These are phyloP conservation scores for Chloroceryle aenea DNA, from an alignment of 2,113 vertebrate species.

Conservation along the genomic window DNA sequence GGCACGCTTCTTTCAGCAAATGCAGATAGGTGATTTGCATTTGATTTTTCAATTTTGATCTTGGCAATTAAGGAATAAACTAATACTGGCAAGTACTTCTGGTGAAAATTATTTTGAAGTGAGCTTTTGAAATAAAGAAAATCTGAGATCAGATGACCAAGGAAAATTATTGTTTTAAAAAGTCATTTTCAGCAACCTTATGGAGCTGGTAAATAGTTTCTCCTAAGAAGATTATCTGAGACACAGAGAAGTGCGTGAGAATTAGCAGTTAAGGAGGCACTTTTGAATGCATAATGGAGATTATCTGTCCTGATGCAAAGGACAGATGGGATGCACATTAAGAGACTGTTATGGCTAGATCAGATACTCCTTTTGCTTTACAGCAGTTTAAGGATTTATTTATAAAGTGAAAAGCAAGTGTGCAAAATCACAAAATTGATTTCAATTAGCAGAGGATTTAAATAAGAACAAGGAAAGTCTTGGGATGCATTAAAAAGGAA, in stretches of 20 bases:
- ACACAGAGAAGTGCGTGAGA: neutral
- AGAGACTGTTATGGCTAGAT: neutral
- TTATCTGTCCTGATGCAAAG: slow-evolving; percentile 3
- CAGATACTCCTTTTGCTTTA: slow-evolving; percentile 4
- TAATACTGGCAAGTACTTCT: neutral
- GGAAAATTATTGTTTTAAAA: neutral
- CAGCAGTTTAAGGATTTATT: neutral
- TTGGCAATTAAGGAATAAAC: neutral
- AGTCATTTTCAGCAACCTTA: neutral
- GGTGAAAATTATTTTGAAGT: neutral
- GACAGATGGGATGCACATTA: neutral
- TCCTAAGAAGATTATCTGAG: neutral
- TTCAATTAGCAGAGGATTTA: neutral
- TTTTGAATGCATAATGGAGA: slow-evolving; percentile 12
- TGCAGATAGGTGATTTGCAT: neutral
- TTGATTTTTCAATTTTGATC: neutral
- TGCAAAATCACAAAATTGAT: neutral
- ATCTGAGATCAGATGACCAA: neutral
- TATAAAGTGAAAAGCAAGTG: neutral
- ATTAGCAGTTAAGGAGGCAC: slow-evolving; percentile 24
- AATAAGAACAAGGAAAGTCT: neutral
- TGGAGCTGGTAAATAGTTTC: neutral
- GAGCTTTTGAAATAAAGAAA: neutral
- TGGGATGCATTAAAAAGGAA: neutral
- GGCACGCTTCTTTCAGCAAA: neutral